These are phyloP conservation scores for Drosophila niveifrons DNA, from an alignment of 2,888 invertebrate species.

Conservation along the genomic window DNA sequence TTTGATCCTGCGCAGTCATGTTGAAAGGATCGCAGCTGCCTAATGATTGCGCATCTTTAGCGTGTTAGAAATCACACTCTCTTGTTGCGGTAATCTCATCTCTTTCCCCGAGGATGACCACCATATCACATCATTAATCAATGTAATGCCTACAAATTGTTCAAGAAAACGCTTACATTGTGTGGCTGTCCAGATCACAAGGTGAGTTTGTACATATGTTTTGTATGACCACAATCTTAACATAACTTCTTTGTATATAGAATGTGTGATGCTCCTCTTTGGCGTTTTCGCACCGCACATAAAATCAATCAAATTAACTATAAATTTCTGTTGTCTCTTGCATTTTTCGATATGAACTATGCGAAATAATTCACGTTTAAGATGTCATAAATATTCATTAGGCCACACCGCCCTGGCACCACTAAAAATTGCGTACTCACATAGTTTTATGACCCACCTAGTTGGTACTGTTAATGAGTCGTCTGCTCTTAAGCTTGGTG, in stretches of 20 bases:
- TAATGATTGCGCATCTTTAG: conserved; percentile 78
- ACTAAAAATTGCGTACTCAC: conserved; percentile 60
- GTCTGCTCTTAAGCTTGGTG: conserved; percentile 42
- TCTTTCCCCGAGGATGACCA: conserved; percentile 5
- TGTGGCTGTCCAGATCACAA: conserved; percentile 32
- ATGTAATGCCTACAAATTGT: conserved; percentile 67
- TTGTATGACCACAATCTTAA: not conserved
- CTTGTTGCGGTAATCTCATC: conserved; percentile 11
- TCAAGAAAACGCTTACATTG: conserved; percentile 47
- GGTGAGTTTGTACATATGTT: conserved; percentile 12
- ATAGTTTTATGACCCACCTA: conserved; percentile 67
- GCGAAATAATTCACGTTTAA: conserved; percentile 80
- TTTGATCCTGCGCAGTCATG: conserved; percentile 80
- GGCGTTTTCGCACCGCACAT: conserved; percentile 51
- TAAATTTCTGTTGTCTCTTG: conserved; percentile 63
- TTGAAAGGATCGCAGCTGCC: conserved; percentile 81
- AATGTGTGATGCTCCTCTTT: conserved; percentile 22
- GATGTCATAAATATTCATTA: conserved; percentile 78
- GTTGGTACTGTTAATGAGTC: conserved; percentile 60
- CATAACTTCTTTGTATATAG: not conserved
- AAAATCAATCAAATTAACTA: conserved; percentile 82
- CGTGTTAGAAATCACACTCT: conserved; percentile 76
- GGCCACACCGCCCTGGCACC: conserved; percentile 37
- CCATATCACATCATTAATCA: conserved; percentile 64
- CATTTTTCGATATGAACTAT: conserved; percentile 58